Evolutionary conservation across 1,140 invertebrate genomes (phyloP).

Genomic region (Idris sp.): DNA sequence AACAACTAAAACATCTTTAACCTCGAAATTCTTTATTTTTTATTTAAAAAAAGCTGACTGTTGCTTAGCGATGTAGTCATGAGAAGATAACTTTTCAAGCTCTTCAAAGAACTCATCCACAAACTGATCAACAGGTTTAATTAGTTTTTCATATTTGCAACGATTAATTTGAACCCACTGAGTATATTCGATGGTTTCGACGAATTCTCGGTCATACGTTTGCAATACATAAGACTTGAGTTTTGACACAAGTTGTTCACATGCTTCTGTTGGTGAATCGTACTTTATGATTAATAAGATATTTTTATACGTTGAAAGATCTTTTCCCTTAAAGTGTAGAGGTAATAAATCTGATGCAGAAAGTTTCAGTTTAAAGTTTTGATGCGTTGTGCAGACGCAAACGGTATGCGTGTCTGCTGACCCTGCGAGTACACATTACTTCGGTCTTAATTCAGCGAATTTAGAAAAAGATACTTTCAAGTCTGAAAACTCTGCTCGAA

Average conservation of each 20-base stretch:
- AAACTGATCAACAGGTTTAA: conserved; percentile 37
- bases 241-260: conserved; percentile 11
- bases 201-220: conserved; percentile 12
- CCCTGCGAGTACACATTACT: conserved; percentile 48
- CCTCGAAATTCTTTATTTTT: no score
- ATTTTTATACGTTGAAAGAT: conserved; percentile 28
- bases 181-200: conserved; percentile 8
- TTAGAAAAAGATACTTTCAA: conserved; percentile 27
- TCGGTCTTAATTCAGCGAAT: conserved; percentile 35
- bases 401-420: conserved; percentile 44
- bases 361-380: conserved; percentile 43
- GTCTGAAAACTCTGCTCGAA: conserved; percentile 2
- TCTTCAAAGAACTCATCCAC: conserved; percentile 31
- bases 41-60: no score
- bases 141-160: conserved; percentile 29
- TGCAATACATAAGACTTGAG: conserved; percentile 19
- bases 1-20: no score
- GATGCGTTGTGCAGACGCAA: conserved; percentile 49
- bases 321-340: conserved; percentile 27
- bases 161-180: conserved; percentile 41
- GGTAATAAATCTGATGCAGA: conserved; percentile 22
- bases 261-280: conserved; percentile 24
- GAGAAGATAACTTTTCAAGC: conserved; percentile 34
- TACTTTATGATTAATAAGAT: conserved; percentile 32
- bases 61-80: conserved; percentile 53